Percentiles rank a stretch among this genome's conserved stretches.
These are phyloP conservation scores for Halictus rubicundus DNA, from an alignment of 1,140 invertebrate species.

Conservation along the genomic window DNA sequence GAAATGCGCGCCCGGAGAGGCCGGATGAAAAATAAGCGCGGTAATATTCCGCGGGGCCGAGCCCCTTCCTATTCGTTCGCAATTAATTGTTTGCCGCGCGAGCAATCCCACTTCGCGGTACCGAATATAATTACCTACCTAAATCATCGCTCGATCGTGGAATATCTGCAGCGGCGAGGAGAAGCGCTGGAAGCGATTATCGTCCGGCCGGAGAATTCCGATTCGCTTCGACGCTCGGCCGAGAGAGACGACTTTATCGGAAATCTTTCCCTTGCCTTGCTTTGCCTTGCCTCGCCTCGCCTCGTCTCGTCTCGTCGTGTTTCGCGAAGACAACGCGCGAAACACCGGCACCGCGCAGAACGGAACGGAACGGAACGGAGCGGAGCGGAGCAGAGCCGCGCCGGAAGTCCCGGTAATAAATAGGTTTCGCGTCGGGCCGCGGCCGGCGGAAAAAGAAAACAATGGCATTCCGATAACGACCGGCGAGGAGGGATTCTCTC, in stretches of 20 bases:
- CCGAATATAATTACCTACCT: conserved; percentile 69
- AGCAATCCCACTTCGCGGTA: conserved; percentile 68
- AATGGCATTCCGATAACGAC: neutral
- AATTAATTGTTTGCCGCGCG: conserved; percentile 69
- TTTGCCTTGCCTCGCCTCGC: neutral
- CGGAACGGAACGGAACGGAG: too few species aligned
- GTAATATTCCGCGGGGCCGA: conserved; percentile 63
- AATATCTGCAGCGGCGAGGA: conserved; percentile 49
- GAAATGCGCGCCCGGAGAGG: conserved; percentile 60
- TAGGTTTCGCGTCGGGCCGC: too few species aligned
- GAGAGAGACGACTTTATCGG: neutral
- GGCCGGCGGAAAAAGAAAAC: neutral
- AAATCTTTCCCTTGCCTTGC: neutral
- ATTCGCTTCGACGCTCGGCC: conserved; percentile 2
- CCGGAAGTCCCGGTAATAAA: too few species aligned
- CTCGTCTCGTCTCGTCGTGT: too few species aligned
- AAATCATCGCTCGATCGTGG: conserved; percentile 66
- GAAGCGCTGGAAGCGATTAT: conserved; percentile 17
- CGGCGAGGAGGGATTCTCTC: neutral
- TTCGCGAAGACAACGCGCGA: conserved; percentile 1
- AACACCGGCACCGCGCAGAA: too few species aligned
- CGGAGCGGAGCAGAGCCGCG: too few species aligned
- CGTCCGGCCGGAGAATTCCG: neutral
- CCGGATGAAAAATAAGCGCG: conserved; percentile 67
- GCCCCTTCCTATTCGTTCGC: conserved; percentile 63